Conservation (phyloP, 2,888 invertebrate species). For the Plebejus anna region DNA sequence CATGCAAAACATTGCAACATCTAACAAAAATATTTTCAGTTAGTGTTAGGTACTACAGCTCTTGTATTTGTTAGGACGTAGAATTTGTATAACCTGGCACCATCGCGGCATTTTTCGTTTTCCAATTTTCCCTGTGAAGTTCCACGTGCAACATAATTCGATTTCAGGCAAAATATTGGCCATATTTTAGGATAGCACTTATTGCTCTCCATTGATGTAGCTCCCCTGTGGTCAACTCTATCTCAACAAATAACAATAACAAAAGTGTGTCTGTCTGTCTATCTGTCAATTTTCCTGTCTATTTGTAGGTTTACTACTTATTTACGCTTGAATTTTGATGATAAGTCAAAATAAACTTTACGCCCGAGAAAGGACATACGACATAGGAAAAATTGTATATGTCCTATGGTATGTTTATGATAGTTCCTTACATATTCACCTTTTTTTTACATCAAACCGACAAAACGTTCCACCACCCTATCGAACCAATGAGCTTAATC, state of each 20-base stretch:
- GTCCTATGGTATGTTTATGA: too few relatives aligned
- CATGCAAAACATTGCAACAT: conserved; percentile 31
- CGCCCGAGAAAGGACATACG: neutral
- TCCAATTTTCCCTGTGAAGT: conserved; percentile 30
- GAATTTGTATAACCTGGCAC: conserved; percentile 42
- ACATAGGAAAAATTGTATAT: neutral
- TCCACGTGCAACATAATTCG: conserved; percentile 2
- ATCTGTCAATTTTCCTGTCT: neutral
- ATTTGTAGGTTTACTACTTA: neutral
- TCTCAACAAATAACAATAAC: neutral
- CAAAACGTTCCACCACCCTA: too few relatives aligned
- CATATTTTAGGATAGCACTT: conserved; percentile 1
- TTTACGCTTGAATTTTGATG: too few relatives aligned
- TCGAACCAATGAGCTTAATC: too few relatives aligned
- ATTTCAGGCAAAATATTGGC: conserved; percentile 9
- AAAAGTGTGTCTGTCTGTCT: neutral
- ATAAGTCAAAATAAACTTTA: too few relatives aligned
- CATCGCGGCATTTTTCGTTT: conserved; percentile 41
- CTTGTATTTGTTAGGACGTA: conserved; percentile 16
- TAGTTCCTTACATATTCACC: too few relatives aligned
- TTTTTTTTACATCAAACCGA: too few relatives aligned
- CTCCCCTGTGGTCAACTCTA: conserved; percentile 19
- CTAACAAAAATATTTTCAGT: conserved; percentile 21
- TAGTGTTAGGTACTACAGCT: conserved; percentile 28
- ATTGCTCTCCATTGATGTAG: conserved; percentile 12